These are phyloP conservation scores for Noturus placidus DNA, from an alignment of 2,113 vertebrate species.

Conservation along the genomic window DNA sequence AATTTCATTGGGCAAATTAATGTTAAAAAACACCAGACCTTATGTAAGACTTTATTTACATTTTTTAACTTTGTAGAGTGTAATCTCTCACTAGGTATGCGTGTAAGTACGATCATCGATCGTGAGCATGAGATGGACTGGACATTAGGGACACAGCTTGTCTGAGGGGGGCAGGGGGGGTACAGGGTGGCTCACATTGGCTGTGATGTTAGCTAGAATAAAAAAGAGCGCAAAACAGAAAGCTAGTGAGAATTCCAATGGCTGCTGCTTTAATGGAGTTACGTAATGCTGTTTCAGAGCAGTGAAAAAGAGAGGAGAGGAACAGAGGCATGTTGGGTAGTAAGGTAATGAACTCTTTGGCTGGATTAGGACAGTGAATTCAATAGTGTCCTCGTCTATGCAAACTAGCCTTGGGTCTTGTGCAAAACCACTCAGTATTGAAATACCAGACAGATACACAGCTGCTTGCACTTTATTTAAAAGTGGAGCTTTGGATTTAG, in stretches of 20 bases:
- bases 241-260: conserved; percentile 28
- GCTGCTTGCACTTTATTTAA: conserved; percentile 54
- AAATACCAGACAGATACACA: conserved; percentile 51
- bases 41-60: conserved; percentile 21
- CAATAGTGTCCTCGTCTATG: conserved; percentile 56
- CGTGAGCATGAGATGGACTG: conserved; percentile 27
- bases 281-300: conserved; percentile 31
- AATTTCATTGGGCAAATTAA: background rate
- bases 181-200: conserved; percentile 1
- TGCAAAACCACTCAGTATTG: conserved; percentile 53
- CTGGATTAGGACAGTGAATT: conserved; percentile 46
- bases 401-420: conserved; percentile 12
- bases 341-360: conserved; percentile 53
- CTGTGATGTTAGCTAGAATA: conserved; percentile 1
- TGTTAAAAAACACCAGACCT: conserved; percentile 35
- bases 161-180: conserved; percentile 39
- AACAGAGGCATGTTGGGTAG: conserved; percentile 42
- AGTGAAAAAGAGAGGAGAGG: conserved; percentile 1
- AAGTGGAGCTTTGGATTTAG: conserved; percentile 29
- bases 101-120: conserved; percentile 7
- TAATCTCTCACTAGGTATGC: conserved; percentile 17
- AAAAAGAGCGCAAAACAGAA: background rate
- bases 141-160: conserved; percentile 41
- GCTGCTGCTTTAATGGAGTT: conserved; percentile 48
- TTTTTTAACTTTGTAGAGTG: conserved; percentile 35